Evolutionary conservation across 2,888 invertebrate species (phyloP).

Genomic region (Lochmaea crataegi): DNA sequence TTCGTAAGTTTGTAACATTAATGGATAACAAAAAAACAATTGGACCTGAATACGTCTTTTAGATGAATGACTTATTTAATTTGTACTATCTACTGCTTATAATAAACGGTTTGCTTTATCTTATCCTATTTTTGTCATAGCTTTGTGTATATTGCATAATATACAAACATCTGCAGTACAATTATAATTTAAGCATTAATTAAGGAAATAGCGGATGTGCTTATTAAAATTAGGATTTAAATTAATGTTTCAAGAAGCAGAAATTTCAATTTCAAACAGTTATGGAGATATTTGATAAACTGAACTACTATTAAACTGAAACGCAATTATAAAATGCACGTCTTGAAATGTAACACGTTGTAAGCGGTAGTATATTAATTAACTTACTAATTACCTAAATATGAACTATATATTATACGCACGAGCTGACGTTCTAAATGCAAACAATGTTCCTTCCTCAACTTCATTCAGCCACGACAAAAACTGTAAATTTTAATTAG

Average conservation of each 20-base stretch:
- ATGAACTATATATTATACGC: neutral
- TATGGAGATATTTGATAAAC: neutral
- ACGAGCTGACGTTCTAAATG: neutral
- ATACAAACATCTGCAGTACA: neutral
- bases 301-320: neutral
- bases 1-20: too few relatives aligned
- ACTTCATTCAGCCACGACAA: neutral
- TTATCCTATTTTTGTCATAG: too few relatives aligned
- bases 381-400: constrained; percentile 5
- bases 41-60: too few relatives aligned
- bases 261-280: constrained; percentile 5
- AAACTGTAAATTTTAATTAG: neutral
- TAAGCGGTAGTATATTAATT: neutral
- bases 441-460: neutral
- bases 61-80: too few relatives aligned
- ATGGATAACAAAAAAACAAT: too few relatives aligned
- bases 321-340: neutral
- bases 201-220: constrained; percentile 1
- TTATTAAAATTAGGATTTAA: neutral
- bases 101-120: too few relatives aligned
- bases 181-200: neutral
- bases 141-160: neutral
- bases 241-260: neutral
- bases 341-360: neutral
- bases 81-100: too few relatives aligned